Base-by-base conservation (phyloP, 1,140 invertebrate species). In the Pseudomyrmex dendroicus region DNA sequence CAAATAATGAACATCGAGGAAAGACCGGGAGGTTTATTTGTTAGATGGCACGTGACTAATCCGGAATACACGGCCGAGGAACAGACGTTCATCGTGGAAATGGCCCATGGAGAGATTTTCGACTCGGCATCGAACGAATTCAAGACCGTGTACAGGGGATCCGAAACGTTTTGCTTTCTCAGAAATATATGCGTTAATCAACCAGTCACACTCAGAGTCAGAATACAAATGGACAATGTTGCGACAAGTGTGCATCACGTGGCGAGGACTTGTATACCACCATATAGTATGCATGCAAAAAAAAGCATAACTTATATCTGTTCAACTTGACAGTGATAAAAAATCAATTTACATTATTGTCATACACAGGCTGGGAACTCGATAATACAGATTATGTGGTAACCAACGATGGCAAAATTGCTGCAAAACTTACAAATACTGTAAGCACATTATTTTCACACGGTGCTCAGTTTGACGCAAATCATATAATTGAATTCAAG, bases 401-500 rank as follows among this genome's bases (percentile, higher is more conserved):
- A 13, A 80, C 66, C 50, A 80, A 63, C 20, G 52, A 72, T 15
- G 44, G 22, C 35, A 80, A 72, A 50, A 50, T 10, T 10, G 66
- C 54, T 48, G 54, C n/a, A n/a, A 80, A 80, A 61, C n/a, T 91
- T 7, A 82, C 72, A 9, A 54, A 89, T 56, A 52, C 61, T 20
- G 48, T 70, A 25, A 91, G 86, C 22, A 89, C 86, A 25, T n/a
- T 91, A 17, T 90, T 86, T 5, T 91, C 89, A 8, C 66, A 70
- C 57, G 62, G 73, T 50, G 64, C 90, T 59, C 89, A 90, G 57
- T 84, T 90, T 13, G 72, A 90, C 48, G 73, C 82, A 2, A 87
- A 91, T 86, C 80, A 91, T 56, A 77, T 90, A 10, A 91, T 91
- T 59, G 90, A 91, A 78, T 90, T 91, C 57, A 84, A 89, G 82